phyloP scores from a whole-genome alignment of 2,888 invertebrate species.

The Penaeus monodon region DNA sequence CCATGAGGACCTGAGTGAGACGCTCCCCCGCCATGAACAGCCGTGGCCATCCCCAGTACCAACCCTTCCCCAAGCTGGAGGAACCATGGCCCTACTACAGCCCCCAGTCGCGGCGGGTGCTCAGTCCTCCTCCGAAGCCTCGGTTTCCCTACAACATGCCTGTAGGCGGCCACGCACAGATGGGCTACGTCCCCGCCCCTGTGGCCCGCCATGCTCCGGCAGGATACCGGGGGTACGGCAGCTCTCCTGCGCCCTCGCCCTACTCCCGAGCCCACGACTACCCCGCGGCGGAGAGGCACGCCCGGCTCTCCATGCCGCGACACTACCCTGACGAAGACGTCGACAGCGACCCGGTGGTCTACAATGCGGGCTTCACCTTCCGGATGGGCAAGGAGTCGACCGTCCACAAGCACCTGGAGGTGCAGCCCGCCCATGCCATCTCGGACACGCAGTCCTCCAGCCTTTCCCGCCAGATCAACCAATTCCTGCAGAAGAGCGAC shows the following conservation, averaged over 20 bases:
- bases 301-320: conserved; percentile 8
- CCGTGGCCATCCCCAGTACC: conserved; percentile 9
- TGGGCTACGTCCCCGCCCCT: conserved; percentile 23
- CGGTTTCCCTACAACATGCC: conserved; percentile 44
- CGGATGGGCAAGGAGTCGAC: conserved; percentile 75
- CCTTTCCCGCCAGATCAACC: conserved; percentile 82
- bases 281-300: not conserved
- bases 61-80: conserved; percentile 29
- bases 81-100: conserved; percentile 32
- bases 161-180: not conserved
- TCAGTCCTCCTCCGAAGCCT: conserved; percentile 16
- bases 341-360: conserved; percentile 84
- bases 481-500: conserved; percentile 85
- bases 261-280: not conserved
- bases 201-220: conserved; percentile 24
- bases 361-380: conserved; percentile 85
- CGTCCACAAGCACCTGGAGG: conserved; percentile 49
- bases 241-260: conserved; percentile 20
- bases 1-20: conserved; percentile 13
- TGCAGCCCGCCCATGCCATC: conserved; percentile 72
- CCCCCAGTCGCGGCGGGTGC: conserved; percentile 32
- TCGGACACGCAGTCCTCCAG: conserved; percentile 83
- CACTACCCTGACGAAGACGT: conserved; percentile 72
- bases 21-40: conserved; percentile 32
- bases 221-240: not conserved